phyloP scores from a whole-genome alignment of 2,888 invertebrate species.

The Cephus spinipes region DNA sequence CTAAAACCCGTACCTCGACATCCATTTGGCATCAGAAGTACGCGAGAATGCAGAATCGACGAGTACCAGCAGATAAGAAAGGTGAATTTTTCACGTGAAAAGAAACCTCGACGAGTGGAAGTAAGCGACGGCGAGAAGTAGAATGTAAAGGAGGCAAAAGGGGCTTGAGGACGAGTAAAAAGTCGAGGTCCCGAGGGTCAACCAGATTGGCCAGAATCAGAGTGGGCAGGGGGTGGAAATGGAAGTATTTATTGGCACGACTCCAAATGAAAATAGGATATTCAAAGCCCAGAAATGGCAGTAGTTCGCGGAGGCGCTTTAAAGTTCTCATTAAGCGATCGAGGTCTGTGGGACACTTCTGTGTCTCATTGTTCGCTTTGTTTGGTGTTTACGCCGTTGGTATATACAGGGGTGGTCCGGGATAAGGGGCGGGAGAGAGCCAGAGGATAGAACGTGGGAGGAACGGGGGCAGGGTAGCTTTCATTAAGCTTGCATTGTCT shows the following conservation, averaged over 20 bases:
- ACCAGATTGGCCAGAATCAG: not conserved
- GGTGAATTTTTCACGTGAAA: not conserved
- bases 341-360: conserved; percentile 59
- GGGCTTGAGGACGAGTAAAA: not conserved
- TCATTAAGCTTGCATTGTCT: conserved; percentile 63
- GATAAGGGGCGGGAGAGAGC: not conserved
- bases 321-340: conserved; percentile 62
- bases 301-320: conserved; percentile 34
- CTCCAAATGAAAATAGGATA: conserved; percentile 20
- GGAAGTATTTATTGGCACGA: conserved; percentile 19
- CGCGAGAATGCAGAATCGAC: not conserved
- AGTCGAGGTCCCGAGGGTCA: not conserved
- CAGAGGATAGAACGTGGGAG: conserved; percentile 15
- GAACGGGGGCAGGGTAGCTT: conserved; percentile 45
- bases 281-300: not conserved
- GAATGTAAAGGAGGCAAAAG: not conserved
- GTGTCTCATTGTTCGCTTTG: conserved; percentile 59
- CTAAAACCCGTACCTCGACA: not conserved
- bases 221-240: not conserved
- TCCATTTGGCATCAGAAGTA: not conserved
- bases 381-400: conserved; percentile 54
- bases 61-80: not conserved
- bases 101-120: not conserved
- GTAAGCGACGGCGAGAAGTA: not conserved
- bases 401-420: conserved; percentile 9